phyloP scores from a whole-genome alignment of 1,140 invertebrate species.

The Zaprionus tsacasi region DNA sequence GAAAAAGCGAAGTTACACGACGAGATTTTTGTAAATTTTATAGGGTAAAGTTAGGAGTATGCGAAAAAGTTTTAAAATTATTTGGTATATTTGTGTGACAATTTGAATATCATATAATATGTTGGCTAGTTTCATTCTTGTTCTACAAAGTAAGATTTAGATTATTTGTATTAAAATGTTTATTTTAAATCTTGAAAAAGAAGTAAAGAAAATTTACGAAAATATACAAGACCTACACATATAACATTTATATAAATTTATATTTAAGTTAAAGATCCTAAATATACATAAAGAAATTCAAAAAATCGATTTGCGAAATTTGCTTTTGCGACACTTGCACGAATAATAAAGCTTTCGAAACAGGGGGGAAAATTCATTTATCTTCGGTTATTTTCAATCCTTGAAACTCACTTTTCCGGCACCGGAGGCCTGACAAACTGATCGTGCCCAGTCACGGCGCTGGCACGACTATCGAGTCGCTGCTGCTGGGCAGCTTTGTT shows the following conservation, averaged over 20 bases:
- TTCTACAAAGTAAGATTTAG: background rate
- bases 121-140: background rate
- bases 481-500: conserved; percentile 89
- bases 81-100: background rate
- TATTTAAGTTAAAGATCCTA: background rate
- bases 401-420: conserved; percentile 84
- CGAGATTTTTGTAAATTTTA: background rate
- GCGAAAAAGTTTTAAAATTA: background rate
- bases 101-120: background rate
- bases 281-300: background rate
- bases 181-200: background rate
- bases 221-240: background rate
- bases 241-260: background rate
- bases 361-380: background rate
- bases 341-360: background rate
- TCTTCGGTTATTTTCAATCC: background rate
- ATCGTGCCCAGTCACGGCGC: conserved; percentile 89
- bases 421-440: conserved; percentile 89
- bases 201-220: background rate
- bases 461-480: conserved; percentile 87
- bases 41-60: too few relatives aligned
- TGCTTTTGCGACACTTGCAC: conserved; percentile 30
- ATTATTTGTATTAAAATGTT: too few relatives aligned
- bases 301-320: background rate
- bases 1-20: conserved; percentile 9